These are phyloP conservation scores for Bombus pyrosoma DNA, from an alignment of 1,140 invertebrate genomes.

Conservation along the genomic window DNA sequence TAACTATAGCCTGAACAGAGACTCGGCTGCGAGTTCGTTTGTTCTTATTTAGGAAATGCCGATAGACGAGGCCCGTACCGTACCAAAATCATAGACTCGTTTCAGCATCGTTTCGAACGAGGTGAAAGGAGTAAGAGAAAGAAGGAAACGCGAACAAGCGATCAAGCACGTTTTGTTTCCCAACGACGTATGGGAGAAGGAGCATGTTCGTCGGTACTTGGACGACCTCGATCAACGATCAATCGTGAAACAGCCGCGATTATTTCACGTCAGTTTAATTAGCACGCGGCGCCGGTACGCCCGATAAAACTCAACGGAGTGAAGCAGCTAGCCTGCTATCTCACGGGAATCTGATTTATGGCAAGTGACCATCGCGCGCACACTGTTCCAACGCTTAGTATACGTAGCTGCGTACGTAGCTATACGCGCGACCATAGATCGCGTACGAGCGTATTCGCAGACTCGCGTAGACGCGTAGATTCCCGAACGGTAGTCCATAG, in stretches of 20 bases:
- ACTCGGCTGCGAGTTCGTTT: no score
- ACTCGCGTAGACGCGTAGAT: conserved; percentile 29
- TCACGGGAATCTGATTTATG: conserved; percentile 82
- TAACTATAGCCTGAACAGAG: no score
- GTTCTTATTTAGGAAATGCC: no score
- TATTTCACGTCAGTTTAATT: conserved; percentile 83
- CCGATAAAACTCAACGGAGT: conserved; percentile 79
- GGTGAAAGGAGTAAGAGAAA: background rate
- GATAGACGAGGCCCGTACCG: no score
- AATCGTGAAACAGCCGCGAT: conserved; percentile 80
- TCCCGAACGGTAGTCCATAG: background rate
- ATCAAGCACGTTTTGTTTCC: conserved; percentile 14
- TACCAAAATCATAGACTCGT: background rate
- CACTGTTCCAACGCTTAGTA: conserved; percentile 15
- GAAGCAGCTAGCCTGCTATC: conserved; percentile 79
- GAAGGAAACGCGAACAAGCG: background rate
- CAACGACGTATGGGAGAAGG: conserved; percentile 37
- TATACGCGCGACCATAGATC: background rate
- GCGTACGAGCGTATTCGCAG: conserved; percentile 1
- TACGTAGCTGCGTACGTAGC: conserved; percentile 9
- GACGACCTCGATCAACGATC: conserved; percentile 81
- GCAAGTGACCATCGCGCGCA: conserved; percentile 76
- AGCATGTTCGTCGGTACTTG: conserved; percentile 52
- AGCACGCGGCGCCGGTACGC: conserved; percentile 79
- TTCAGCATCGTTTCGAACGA: background rate